A percentile compares a stretch with the other conserved stretches of the same genome.
Evolutionary conservation across 2,113 vertebrate genomes (phyloP).

Genomic region (Conger conger): DNA sequence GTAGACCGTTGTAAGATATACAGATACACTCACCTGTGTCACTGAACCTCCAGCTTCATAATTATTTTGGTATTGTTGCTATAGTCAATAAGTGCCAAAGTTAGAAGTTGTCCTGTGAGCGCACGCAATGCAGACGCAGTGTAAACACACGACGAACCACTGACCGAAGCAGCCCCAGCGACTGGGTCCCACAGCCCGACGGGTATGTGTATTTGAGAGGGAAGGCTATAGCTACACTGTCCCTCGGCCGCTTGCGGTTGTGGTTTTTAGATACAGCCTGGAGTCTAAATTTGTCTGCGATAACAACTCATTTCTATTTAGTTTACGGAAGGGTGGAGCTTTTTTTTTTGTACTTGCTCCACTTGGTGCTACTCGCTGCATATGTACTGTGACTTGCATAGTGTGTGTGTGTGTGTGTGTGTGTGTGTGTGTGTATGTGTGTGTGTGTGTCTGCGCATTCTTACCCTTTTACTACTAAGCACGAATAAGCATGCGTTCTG

Average conservation of each 20-base stretch:
- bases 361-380: not conserved
- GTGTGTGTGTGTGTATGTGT: too few species aligned
- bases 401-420: not conserved
- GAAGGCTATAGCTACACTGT: not conserved
- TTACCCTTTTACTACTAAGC: too few species aligned
- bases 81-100: constrained; percentile 26
- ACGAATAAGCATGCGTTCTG: too few species aligned
- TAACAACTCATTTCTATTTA: not conserved
- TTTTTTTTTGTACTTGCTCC: not conserved
- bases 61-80: constrained; percentile 17
- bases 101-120: constrained; percentile 24
- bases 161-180: not conserved
- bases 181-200: constrained; percentile 38
- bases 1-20: not conserved
- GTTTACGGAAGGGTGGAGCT: constrained; percentile 3
- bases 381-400: too few species aligned
- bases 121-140: constrained; percentile 28
- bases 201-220: not conserved
- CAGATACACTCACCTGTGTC: constrained; percentile 43
- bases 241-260: not conserved
- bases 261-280: not conserved
- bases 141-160: constrained; percentile 39
- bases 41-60: constrained; percentile 39
- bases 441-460: too few species aligned
- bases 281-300: not conserved